Evolutionary conservation across 2,113 vertebrate genomes (phyloP).

Genomic region (Sorex fumeus): DNA sequence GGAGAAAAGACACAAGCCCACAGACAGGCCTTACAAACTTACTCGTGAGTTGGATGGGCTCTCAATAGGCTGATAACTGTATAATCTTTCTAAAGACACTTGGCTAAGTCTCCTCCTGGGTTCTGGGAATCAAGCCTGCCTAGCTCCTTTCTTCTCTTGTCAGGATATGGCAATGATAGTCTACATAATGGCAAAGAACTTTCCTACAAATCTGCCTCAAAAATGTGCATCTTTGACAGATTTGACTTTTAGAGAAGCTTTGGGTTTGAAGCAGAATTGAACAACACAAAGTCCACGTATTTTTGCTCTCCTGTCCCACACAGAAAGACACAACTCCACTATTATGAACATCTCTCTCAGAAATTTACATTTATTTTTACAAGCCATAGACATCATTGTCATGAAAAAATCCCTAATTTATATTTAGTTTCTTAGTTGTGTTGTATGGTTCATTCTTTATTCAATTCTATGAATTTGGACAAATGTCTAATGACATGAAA

Average conservation of each 20-base stretch:
- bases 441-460: not conserved
- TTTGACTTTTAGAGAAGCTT: conserved; percentile 26
- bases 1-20: not conserved
- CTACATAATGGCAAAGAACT: not conserved
- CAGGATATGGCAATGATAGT: not conserved
- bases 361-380: too few relatives aligned
- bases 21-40: not conserved
- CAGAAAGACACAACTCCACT: too few relatives aligned
- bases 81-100: not conserved
- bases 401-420: too few relatives aligned
- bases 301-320: not conserved
- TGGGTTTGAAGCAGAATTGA: not conserved
- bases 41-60: not conserved
- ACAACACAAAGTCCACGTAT: not conserved
- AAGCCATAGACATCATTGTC: too few relatives aligned
- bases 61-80: not conserved
- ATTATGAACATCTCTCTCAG: too few relatives aligned
- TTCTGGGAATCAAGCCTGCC: not conserved
- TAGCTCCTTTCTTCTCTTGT: not conserved
- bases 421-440: too few relatives aligned
- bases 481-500: not conserved
- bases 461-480: not conserved
- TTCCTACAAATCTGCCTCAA: not conserved
- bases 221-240: not conserved
- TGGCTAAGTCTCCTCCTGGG: accelerated